A percentile compares a stretch with the other conserved stretches of the same genome.
Evolutionary conservation across 2,888 invertebrate genomes (phyloP).

Genomic region (Noctua janthina): DNA sequence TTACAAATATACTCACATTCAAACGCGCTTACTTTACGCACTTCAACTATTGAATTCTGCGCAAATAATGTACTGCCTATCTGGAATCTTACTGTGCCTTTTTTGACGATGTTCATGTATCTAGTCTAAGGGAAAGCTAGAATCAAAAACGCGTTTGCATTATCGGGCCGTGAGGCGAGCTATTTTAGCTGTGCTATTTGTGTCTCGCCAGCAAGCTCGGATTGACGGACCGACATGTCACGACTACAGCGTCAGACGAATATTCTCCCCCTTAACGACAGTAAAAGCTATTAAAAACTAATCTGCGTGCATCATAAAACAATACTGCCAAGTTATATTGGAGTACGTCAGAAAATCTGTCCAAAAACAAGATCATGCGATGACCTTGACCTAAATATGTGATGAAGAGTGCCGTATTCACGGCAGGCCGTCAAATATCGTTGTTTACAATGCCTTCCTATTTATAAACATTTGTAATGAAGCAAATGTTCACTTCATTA

Average conservation of each 20-base stretch:
- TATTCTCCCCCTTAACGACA: slow-evolving; percentile 79
- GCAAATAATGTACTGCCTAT: slow-evolving; percentile 41
- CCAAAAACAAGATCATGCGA: slow-evolving; percentile 67
- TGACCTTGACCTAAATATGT: slow-evolving; percentile 89
- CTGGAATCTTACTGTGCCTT: slow-evolving; percentile 52
- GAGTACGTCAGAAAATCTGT: slow-evolving; percentile 42
- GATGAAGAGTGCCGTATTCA: slow-evolving; percentile 69
- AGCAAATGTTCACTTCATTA: slow-evolving; percentile 33
- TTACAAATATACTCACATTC: slow-evolving; percentile 52
- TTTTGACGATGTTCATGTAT: slow-evolving; percentile 68
- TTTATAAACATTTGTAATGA: slow-evolving; percentile 44
- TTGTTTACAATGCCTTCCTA: slow-evolving; percentile 70
- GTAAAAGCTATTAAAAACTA: slow-evolving; percentile 70
- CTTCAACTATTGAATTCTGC: slow-evolving; percentile 18
- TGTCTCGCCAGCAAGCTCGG: slow-evolving; percentile 87
- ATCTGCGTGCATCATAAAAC: slow-evolving; percentile 59
- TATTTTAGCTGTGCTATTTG: slow-evolving; percentile 88
- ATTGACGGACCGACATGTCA: slow-evolving; percentile 90
- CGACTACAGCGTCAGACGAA: slow-evolving; percentile 80
- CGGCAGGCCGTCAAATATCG: slow-evolving; percentile 57
- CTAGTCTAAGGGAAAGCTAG: slow-evolving; percentile 81
- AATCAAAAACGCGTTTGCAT: slow-evolving; percentile 88
- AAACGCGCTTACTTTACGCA: slow-evolving; percentile 23
- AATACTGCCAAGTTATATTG: slow-evolving; percentile 27
- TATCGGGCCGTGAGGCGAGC: slow-evolving; percentile 88